These are phyloP conservation scores for Drosophila emarginata DNA, from an alignment of 2,888 invertebrate species.

Conservation along the genomic window DNA sequence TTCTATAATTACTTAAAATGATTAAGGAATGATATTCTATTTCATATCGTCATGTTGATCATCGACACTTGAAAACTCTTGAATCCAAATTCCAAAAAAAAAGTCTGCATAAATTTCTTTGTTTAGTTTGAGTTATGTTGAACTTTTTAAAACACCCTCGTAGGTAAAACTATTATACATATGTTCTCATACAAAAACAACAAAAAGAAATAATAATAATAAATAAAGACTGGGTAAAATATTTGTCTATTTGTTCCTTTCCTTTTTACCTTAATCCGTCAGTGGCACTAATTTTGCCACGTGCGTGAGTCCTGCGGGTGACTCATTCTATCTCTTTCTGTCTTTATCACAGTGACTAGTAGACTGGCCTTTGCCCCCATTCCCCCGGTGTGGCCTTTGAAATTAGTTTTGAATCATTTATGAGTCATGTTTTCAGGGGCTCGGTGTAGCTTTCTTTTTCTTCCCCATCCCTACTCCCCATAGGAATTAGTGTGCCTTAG, in stretches of 20 bases:
- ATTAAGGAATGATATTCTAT: too few relatives aligned
- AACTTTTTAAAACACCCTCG: conserved; percentile 13
- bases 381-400: conserved; percentile 53
- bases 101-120: too few relatives aligned
- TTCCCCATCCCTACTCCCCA: conserved; percentile 10
- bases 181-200: conserved; percentile 26
- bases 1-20: too few relatives aligned
- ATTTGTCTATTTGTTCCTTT: not conserved
- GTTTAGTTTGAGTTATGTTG: too few relatives aligned
- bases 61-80: too few relatives aligned
- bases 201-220: conserved; percentile 1
- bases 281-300: conserved; percentile 59
- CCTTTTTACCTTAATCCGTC: conserved; percentile 58
- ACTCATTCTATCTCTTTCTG: conserved; percentile 10
- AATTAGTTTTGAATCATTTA: conserved; percentile 78
- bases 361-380: conserved; percentile 7
- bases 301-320: conserved; percentile 46
- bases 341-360: conserved; percentile 29
- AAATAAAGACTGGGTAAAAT: conserved; percentile 24
- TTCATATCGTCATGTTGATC: too few relatives aligned
- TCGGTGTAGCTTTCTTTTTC: conserved; percentile 1
- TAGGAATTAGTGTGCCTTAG: conserved; percentile 37
- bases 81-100: too few relatives aligned
- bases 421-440: conserved; percentile 69
- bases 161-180: conserved; percentile 20